Evolutionary conservation across 1,140 invertebrate genomes (phyloP).

Genomic region (Eriosoma lanigerum): DNA sequence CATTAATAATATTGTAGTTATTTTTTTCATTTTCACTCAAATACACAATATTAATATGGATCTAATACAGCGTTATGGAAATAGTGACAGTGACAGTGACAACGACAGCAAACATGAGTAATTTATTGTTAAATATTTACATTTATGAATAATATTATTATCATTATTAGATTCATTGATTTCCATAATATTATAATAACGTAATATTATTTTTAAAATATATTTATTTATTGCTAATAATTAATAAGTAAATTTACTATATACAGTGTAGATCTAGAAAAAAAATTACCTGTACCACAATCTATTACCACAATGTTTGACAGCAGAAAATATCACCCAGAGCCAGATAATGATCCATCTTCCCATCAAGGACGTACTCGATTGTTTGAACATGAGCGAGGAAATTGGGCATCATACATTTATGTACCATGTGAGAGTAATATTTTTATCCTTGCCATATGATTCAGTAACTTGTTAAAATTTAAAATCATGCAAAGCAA

Average conservation of each 20-base stretch:
- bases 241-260: neutral
- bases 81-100: neutral
- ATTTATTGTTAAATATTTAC: neutral
- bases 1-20: too few relatives aligned
- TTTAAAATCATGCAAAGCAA: too few relatives aligned
- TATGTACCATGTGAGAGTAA: conserved; percentile 64
- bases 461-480: too few relatives aligned
- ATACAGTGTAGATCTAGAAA: neutral
- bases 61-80: conserved; percentile 20
- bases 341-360: conserved; percentile 62
- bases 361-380: conserved; percentile 68
- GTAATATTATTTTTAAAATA: neutral
- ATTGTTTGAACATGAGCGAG: conserved; percentile 74
- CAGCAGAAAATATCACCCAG: conserved; percentile 5
- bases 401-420: conserved; percentile 77
- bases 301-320: conserved; percentile 17
- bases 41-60: conserved; percentile 14
- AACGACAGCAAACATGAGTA: conserved; percentile 3
- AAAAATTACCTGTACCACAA: conserved; percentile 8
- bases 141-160: neutral
- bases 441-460: neutral
- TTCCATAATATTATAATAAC: neutral
- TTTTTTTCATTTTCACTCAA: too few relatives aligned
- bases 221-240: neutral
- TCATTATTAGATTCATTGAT: neutral